Evolutionary conservation across 2,888 invertebrate genomes (phyloP).

Genomic region (Shargacucullia verbasci): DNA sequence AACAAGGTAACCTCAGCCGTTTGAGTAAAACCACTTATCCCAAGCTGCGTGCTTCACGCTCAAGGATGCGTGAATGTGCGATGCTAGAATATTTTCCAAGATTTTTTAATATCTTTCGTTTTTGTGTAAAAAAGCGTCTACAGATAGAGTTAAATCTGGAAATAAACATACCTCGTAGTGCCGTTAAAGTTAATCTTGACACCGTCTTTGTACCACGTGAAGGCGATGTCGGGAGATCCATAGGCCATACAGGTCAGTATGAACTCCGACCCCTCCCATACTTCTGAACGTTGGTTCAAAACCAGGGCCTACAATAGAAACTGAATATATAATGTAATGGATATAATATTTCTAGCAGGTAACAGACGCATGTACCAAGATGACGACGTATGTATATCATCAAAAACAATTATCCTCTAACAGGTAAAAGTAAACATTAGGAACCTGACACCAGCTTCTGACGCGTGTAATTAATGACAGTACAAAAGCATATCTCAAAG

Average conservation of each 20-base stretch:
- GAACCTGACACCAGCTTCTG: too few species aligned
- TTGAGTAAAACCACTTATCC: background rate
- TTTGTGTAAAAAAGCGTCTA: too few species aligned
- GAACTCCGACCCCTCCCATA: slow-evolving; percentile 93
- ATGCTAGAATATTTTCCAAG: too few species aligned
- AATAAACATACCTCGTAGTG: slow-evolving; percentile 89
- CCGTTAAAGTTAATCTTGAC: slow-evolving; percentile 92
- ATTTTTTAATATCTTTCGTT: too few species aligned
- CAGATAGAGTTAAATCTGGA: too few species aligned
- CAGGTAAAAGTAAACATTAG: too few species aligned
- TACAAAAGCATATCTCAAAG: too few species aligned
- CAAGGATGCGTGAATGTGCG: too few species aligned
- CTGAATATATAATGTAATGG: background rate
- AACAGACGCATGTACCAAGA: too few species aligned
- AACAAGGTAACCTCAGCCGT: background rate
- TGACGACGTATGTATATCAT: too few species aligned
- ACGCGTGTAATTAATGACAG: too few species aligned
- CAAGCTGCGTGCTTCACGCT: background rate
- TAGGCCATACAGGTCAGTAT: slow-evolving; percentile 93
- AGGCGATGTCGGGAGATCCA: slow-evolving; percentile 92
- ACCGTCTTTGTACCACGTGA: slow-evolving; percentile 95
- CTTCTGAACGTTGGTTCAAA: slow-evolving; percentile 83
- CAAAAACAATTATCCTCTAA: too few species aligned
- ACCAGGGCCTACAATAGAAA: slow-evolving; percentile 69
- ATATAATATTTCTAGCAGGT: background rate